phyloP scores from a whole-genome alignment of 2,888 invertebrate genomes.

The Parelbella ahira region DNA sequence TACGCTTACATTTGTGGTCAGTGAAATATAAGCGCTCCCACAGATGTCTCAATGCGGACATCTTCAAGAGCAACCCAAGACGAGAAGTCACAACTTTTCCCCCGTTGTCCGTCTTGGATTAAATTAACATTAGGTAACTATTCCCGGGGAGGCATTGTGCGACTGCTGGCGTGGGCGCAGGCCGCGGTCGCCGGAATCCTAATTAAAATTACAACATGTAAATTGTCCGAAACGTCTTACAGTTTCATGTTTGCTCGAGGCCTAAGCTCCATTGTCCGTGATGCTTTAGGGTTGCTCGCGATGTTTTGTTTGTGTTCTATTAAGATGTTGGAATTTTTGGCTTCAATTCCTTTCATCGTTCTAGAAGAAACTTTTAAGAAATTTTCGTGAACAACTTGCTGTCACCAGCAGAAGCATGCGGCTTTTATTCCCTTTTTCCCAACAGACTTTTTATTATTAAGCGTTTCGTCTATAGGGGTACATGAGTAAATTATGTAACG shows the following conservation, averaged over 20 bases:
- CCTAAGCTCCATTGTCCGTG: constrained; percentile 20
- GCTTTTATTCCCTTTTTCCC: too few relatives aligned
- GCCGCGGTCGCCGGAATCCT: constrained; percentile 63
- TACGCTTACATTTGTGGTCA: too few relatives aligned
- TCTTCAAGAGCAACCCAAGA: constrained; percentile 53
- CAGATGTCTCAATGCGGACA: constrained; percentile 42
- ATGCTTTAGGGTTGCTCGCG: constrained; percentile 6
- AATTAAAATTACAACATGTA: constrained; percentile 79
- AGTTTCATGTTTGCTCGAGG: constrained; percentile 58
- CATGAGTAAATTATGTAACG: too few relatives aligned
- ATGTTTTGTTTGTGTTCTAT: constrained; percentile 6
- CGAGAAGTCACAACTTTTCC: constrained; percentile 65
- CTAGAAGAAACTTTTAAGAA: background rate
- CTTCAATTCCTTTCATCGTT: background rate
- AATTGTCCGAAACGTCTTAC: constrained; percentile 60
- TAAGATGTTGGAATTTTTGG: background rate
- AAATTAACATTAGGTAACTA: constrained; percentile 79
- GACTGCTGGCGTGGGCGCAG: constrained; percentile 35
- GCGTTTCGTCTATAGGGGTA: too few relatives aligned
- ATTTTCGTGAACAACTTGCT: too few relatives aligned
- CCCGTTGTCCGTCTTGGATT: constrained; percentile 71
- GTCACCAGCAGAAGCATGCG: too few relatives aligned
- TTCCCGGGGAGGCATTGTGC: constrained; percentile 54
- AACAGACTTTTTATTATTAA: too few relatives aligned
- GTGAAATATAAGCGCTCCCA: too few relatives aligned